These are phyloP conservation scores for Thaumatotibia leucotreta DNA, from an alignment of 1,140 invertebrate genomes.

Conservation along the genomic window DNA sequence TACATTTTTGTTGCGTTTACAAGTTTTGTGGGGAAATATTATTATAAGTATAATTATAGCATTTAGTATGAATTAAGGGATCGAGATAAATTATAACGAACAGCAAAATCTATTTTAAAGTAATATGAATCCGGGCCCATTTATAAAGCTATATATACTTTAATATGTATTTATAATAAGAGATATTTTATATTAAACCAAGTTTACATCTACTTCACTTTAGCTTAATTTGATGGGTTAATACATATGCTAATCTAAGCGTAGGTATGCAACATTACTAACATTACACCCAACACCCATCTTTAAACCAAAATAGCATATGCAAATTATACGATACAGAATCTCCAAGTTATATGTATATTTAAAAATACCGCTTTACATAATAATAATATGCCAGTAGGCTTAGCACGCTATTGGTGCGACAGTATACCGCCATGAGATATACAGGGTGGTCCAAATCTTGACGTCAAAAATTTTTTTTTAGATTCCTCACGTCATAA, in stretches of 20 bases:
- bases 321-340: neutral
- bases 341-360: neutral
- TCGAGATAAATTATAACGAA: neutral
- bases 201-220: neutral
- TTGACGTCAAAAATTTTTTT: too few relatives aligned
- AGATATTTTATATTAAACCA: neutral
- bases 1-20: conserved; percentile 2
- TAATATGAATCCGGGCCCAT: conserved; percentile 11
- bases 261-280: neutral
- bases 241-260: neutral
- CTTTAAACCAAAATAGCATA: neutral
- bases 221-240: conserved; percentile 4
- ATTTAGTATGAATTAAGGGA: conserved; percentile 1
- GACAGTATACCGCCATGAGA: too few relatives aligned
- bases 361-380: too few relatives aligned
- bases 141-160: conserved; percentile 13
- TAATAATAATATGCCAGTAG: too few relatives aligned
- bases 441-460: too few relatives aligned
- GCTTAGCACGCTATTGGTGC: too few relatives aligned
- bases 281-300: neutral
- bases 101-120: conserved; percentile 4
- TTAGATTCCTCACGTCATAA: too few relatives aligned
- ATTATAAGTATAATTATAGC: neutral
- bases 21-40: neutral
- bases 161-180: conserved; percentile 12